These are phyloP conservation scores for Cataglyphis altisquamis DNA, from an alignment of 2,888 invertebrate species.

Conservation along the genomic window DNA sequence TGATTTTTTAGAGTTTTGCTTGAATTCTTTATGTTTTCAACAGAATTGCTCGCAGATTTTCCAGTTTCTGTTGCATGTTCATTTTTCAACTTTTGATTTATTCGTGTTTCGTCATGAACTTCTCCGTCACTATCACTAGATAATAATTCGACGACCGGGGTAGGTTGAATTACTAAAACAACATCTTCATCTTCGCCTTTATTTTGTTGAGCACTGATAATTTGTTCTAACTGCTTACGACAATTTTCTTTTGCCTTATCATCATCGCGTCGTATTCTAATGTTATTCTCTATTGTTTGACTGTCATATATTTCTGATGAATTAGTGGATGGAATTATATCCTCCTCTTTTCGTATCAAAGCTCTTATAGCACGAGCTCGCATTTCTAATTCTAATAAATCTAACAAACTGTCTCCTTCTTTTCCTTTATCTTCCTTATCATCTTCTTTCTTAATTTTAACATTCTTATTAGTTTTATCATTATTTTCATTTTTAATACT, in stretches of 20 bases:
- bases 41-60: conserved; percentile 30
- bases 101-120: conserved; percentile 53
- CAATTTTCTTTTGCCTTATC: conserved; percentile 68
- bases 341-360: conserved; percentile 85
- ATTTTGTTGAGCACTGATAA: conserved; percentile 74
- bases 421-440: conserved; percentile 78
- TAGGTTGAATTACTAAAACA: conserved; percentile 83
- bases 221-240: conserved; percentile 77
- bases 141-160: conserved; percentile 83
- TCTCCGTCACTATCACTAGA: conserved; percentile 83
- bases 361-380: conserved; percentile 88
- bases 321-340: conserved; percentile 76
- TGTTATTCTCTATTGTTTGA: conserved; percentile 56
- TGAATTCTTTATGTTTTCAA: conserved; percentile 36
- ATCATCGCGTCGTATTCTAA: conserved; percentile 69
- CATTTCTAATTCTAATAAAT: conserved; percentile 88
- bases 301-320: conserved; percentile 54
- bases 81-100: conserved; percentile 70
- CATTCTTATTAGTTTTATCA: conserved; percentile 55
- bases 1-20: conserved; percentile 33
- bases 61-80: conserved; percentile 64
- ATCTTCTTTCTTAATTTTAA: conserved; percentile 78
- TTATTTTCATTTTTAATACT: conserved; percentile 54
- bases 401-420: conserved; percentile 86
- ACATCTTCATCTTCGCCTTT: conserved; percentile 83